Evolutionary conservation across 2,888 invertebrate genomes (phyloP).

Genomic region (Andricus curvator): DNA sequence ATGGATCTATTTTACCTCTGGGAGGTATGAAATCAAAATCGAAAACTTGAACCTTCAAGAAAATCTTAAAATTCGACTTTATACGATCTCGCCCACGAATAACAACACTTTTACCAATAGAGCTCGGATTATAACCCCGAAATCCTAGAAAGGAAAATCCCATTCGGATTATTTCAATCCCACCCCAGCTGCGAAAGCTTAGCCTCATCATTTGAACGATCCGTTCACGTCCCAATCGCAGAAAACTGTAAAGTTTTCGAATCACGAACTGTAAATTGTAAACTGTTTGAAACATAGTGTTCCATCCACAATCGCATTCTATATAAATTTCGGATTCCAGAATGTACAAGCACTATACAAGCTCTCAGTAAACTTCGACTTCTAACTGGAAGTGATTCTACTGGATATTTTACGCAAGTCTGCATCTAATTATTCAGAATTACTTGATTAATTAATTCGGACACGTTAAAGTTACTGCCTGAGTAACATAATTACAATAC

Average conservation of each 20-base stretch:
- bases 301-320: conserved; percentile 1
- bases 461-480: too few species aligned
- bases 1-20: conserved; percentile 48
- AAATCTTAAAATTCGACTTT: not conserved
- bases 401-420: not conserved
- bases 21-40: conserved; percentile 56
- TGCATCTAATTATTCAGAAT: not conserved
- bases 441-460: not conserved
- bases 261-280: conserved; percentile 9
- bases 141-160: conserved; percentile 58
- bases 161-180: conserved; percentile 64
- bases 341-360: not conserved
- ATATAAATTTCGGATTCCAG: conserved; percentile 1
- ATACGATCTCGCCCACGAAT: not conserved
- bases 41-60: conserved; percentile 44
- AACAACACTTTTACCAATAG: not conserved
- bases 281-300: conserved; percentile 12
- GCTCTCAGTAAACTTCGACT: not conserved
- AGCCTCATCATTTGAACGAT: conserved; percentile 57
- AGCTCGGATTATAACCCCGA: conserved; percentile 55
- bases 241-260: conserved; percentile 18
- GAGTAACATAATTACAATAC: too few species aligned
- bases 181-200: conserved; percentile 49
- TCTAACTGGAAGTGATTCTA: not conserved
- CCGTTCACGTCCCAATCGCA: conserved; percentile 56